These are phyloP conservation scores for Stenurella melanura DNA, from an alignment of 2,888 invertebrate species.

Conservation along the genomic window DNA sequence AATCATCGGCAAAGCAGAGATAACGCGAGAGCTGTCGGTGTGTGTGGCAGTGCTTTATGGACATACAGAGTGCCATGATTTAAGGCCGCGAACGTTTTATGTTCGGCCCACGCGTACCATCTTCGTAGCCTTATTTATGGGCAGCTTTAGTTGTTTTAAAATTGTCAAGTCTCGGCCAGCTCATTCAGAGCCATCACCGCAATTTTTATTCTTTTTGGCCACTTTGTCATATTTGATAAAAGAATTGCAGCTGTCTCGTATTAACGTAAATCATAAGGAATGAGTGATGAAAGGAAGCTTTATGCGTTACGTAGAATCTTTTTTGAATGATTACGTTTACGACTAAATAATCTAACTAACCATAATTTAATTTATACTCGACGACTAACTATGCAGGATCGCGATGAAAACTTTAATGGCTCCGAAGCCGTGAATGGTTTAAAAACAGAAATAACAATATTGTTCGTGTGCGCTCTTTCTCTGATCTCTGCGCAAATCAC, in stretches of 20 bases:
- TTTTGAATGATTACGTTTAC: constrained; percentile 1
- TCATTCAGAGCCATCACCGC: constrained; percentile 54
- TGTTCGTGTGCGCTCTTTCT: no score
- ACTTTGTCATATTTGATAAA: constrained; percentile 39
- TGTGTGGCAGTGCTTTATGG: constrained; percentile 73
- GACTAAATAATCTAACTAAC: neutral
- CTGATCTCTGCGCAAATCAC: no score
- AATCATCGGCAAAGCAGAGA: constrained; percentile 51
- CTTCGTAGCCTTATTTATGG: constrained; percentile 71
- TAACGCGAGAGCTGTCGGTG: constrained; percentile 59
- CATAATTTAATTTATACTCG: neutral
- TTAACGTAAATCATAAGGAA: constrained; percentile 18
- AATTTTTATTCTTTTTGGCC: constrained; percentile 43
- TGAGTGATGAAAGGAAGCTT: constrained; percentile 14
- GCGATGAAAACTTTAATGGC: no score
- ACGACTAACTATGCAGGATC: no score
- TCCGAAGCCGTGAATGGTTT: no score
- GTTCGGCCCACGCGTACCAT: constrained; percentile 73
- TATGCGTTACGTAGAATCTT: constrained; percentile 5
- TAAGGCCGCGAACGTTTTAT: constrained; percentile 71
- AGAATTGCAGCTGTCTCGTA: constrained; percentile 16
- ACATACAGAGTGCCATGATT: constrained; percentile 71
- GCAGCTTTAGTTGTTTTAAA: constrained; percentile 70
- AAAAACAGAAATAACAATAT: no score
- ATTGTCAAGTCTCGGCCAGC: constrained; percentile 64